A percentile compares a stretch with the other conserved stretches of the same genome.
Conservation (phyloP, 2,797 vertebrate species). For the Poecilia gillii region DNA sequence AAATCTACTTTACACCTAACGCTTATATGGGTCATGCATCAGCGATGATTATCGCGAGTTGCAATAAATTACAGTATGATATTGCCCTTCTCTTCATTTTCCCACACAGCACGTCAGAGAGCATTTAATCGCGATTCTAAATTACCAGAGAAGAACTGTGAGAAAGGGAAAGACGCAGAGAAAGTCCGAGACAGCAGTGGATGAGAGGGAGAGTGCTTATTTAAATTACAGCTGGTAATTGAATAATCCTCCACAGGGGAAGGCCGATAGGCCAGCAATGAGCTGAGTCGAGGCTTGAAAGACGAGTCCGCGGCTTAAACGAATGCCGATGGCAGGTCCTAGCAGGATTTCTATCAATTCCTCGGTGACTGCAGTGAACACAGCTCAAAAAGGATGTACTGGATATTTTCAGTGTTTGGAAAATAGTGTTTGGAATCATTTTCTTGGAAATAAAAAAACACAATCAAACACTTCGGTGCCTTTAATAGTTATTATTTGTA, state of each 20-base stretch:
- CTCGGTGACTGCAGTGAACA: conserved; percentile 20
- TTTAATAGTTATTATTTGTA: not conserved
- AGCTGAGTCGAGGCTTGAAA: conserved; percentile 59
- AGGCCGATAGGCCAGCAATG: conserved; percentile 61
- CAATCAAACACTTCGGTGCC: not conserved
- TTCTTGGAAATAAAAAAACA: not conserved
- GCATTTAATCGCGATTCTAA: conserved; percentile 63
- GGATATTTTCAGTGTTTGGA: conserved; percentile 15
- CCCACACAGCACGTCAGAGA: conserved; percentile 61
- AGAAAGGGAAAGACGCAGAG: conserved; percentile 27
- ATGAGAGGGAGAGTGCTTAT: conserved; percentile 65
- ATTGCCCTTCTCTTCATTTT: conserved; percentile 58
- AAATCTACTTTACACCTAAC: not conserved
- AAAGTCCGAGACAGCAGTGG: conserved; percentile 17
- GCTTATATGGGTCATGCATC: conserved; percentile 10
- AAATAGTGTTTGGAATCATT: not conserved
- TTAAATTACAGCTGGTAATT: conserved; percentile 74
- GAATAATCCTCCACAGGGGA: conserved; percentile 72
- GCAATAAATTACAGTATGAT: conserved; percentile 56
- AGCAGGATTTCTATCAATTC: conserved; percentile 33
- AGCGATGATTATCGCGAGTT: conserved; percentile 35
- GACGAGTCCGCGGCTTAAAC: conserved; percentile 35
- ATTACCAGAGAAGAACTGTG: conserved; percentile 56
- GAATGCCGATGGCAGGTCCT: conserved; percentile 37
- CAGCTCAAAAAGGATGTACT: not conserved